Percentiles rank a stretch among this genome's conserved stretches.
phyloP scores from a whole-genome alignment of 2,888 invertebrate species.

The Melanostoma mellinum region DNA sequence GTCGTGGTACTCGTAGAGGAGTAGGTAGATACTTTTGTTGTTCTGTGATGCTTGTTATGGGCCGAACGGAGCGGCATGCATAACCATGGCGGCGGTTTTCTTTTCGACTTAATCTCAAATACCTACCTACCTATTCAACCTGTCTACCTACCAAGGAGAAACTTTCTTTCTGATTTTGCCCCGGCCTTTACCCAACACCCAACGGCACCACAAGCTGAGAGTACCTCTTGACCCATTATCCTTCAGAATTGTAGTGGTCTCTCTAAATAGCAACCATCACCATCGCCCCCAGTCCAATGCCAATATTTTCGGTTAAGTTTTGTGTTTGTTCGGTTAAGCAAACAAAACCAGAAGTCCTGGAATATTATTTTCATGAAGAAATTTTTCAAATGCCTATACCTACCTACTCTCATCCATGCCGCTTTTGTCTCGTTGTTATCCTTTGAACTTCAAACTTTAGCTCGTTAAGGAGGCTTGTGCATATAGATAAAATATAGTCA shows the following conservation, averaged over 20 bases:
- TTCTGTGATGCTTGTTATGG: too few species aligned
- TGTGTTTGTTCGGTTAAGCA: constrained; percentile 53
- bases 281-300: constrained; percentile 22
- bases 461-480: constrained; percentile 23
- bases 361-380: constrained; percentile 51
- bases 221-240: constrained; percentile 55
- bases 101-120: too few species aligned
- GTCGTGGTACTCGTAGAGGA: neutral
- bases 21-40: neutral
- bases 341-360: constrained; percentile 54
- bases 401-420: constrained; percentile 8
- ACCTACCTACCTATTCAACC: too few species aligned
- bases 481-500: neutral
- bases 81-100: too few species aligned
- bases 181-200: neutral
- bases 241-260: constrained; percentile 3
- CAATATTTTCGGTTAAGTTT: constrained; percentile 64
- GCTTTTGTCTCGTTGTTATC: constrained; percentile 32
- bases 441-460: constrained; percentile 37
- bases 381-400: constrained; percentile 61
- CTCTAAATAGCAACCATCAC: constrained; percentile 16
- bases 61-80: too few species aligned
- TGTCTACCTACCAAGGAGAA: neutral
- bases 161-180: constrained; percentile 15
- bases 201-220: constrained; percentile 4